phyloP scores from a whole-genome alignment of 2,797 vertebrate species.

The Tarsius wallacei region DNA sequence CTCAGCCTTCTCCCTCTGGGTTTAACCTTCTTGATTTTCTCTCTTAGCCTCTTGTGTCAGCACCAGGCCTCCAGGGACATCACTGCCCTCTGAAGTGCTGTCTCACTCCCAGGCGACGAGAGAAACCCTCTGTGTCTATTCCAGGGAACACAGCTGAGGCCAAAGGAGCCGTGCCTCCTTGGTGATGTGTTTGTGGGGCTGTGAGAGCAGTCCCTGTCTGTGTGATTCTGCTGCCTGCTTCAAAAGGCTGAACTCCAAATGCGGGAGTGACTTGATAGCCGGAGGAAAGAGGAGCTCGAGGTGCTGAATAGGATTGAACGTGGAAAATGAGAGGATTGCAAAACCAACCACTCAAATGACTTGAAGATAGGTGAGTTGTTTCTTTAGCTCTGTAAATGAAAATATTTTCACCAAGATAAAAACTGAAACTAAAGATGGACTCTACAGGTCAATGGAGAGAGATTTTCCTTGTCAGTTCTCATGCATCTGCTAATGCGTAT shows the following conservation, averaged over 20 bases:
- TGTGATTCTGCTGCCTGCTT: background rate
- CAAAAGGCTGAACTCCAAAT: background rate
- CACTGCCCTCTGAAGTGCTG: background rate
- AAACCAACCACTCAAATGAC: background rate
- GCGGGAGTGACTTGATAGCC: background rate
- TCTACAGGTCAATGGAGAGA: background rate
- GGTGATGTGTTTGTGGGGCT: background rate
- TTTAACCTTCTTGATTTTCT: background rate
- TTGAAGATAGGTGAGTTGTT: background rate
- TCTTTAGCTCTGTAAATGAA: background rate
- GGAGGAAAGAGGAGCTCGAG: background rate
- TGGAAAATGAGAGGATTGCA: background rate
- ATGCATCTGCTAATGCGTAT: too few relatives aligned
- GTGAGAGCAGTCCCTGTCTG: background rate
- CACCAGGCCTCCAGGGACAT: background rate
- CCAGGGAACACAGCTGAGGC: background rate
- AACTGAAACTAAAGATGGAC: background rate
- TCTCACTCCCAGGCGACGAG: background rate
- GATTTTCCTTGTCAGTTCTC: background rate
- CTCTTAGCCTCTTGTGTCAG: background rate
- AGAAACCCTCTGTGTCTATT: background rate
- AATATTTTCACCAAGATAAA: slow-evolving; percentile 25
- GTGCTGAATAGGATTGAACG: background rate
- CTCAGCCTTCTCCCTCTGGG: background rate
- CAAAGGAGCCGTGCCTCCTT: background rate